Conservation (phyloP, 2,888 invertebrate genomes). For the Phrixothrix hirtus region DNA sequence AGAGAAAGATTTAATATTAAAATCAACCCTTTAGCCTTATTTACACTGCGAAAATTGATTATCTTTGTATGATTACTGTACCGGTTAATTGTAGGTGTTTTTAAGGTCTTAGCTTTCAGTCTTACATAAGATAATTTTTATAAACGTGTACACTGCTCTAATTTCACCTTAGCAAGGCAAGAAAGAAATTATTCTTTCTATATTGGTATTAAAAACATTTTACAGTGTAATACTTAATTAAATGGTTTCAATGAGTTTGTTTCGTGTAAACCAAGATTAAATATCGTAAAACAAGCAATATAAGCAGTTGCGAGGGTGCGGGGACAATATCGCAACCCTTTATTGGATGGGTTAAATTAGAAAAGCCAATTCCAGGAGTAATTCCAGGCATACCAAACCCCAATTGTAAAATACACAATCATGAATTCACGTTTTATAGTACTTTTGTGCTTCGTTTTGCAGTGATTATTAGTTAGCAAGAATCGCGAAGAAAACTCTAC, state of each 20-base stretch:
- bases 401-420: conserved; percentile 52
- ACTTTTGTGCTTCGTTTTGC: conserved; percentile 45
- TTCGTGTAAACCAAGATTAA: conserved; percentile 49
- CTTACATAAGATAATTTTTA: no score
- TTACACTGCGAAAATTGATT: conserved; percentile 24
- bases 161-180: no score
- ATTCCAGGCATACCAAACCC: conserved; percentile 48
- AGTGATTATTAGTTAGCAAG: conserved; percentile 46
- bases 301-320: conserved; percentile 45
- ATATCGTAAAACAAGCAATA: conserved; percentile 52
- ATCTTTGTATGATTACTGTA: background rate
- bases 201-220: conserved; percentile 28
- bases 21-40: conserved; percentile 24
- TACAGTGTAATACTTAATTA: conserved; percentile 44
- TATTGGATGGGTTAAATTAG: conserved; percentile 53
- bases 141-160: no score
- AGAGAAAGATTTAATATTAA: conserved; percentile 28
- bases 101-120: no score
- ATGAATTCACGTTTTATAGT: conserved; percentile 49
- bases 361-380: conserved; percentile 53
- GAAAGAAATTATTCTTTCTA: no score
- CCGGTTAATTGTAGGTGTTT: no score
- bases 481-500: conserved; percentile 36
- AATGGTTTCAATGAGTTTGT: conserved; percentile 47
- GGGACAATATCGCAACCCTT: conserved; percentile 52